These are phyloP conservation scores for Oithona nana DNA, from an alignment of 2,888 invertebrate species.

Conservation along the genomic window DNA sequence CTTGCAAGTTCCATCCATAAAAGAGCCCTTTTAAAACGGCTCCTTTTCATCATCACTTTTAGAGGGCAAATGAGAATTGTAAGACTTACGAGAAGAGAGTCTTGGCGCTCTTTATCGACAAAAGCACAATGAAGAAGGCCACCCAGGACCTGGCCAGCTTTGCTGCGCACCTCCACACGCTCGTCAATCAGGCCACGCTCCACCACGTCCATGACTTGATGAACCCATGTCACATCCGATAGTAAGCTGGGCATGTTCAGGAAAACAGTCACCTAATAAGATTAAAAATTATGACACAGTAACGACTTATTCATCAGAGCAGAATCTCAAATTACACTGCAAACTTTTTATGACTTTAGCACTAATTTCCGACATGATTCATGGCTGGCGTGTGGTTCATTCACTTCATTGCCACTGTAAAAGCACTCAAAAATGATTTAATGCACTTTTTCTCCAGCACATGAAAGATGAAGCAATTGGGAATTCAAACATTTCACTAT, in stretches of 20 bases:
- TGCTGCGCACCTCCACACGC: constrained; percentile 58
- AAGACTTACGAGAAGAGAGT: constrained; percentile 19
- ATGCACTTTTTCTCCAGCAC: too few relatives aligned
- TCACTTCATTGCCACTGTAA: too few relatives aligned
- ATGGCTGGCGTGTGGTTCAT: too few relatives aligned
- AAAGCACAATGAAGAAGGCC: constrained; percentile 71
- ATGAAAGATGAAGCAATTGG: too few relatives aligned
- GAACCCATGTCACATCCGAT: constrained; percentile 22
- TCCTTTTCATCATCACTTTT: not conserved
- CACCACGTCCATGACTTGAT: constrained; percentile 36
- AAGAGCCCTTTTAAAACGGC: not conserved
- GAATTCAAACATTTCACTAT: too few relatives aligned
- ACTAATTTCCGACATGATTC: too few relatives aligned
- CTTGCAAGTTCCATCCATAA: not conserved
- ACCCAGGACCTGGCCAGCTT: constrained; percentile 59
- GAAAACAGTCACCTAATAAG: constrained; percentile 31
- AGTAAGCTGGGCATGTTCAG: constrained; percentile 30
- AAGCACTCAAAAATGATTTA: too few relatives aligned
- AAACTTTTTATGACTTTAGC: too few relatives aligned
- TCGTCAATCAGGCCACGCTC: constrained; percentile 46
- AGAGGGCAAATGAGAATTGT: not conserved
- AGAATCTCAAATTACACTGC: too few relatives aligned
- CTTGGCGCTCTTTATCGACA: constrained; percentile 29
- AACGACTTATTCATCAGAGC: too few relatives aligned
- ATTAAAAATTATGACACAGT: constrained; percentile 20